Evolutionary conservation across 2,888 invertebrate genomes (phyloP).

Genomic region (Antheraea yamamai): DNA sequence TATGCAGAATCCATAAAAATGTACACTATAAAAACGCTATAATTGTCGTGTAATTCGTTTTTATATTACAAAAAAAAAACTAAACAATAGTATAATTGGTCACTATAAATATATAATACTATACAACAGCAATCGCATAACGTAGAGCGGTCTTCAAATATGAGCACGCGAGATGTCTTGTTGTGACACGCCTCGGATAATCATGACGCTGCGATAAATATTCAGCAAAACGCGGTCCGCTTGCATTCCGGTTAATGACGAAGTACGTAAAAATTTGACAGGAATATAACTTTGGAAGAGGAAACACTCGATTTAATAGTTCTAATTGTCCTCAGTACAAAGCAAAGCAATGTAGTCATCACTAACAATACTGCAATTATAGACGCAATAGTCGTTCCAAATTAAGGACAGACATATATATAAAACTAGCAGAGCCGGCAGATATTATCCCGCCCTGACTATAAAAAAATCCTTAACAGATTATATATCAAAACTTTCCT

Average conservation of each 20-base stretch:
- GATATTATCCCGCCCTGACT: too few species aligned
- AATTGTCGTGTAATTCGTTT: slow-evolving; percentile 11
- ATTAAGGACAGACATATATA: slow-evolving; percentile 1
- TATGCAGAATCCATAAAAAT: slow-evolving; percentile 6
- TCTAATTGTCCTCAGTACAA: not conserved
- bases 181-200: not conserved
- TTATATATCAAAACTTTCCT: too few species aligned
- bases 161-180: slow-evolving; percentile 9
- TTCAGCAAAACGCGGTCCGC: not conserved
- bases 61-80: not conserved
- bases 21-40: slow-evolving; percentile 9
- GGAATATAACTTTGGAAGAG: not conserved
- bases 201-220: slow-evolving; percentile 2
- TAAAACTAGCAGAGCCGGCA: too few species aligned
- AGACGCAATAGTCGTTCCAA: not conserved
- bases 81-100: slow-evolving; percentile 6
- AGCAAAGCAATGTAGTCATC: slow-evolving; percentile 1
- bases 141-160: not conserved
- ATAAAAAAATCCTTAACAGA: too few species aligned
- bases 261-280: not conserved
- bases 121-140: not conserved
- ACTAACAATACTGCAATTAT: slow-evolving; percentile 3
- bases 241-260: slow-evolving; percentile 8
- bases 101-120: slow-evolving; percentile 1
- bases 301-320: not conserved